Conservation (phyloP, 2,888 invertebrate genomes). For the Chrysolina haemoptera region DNA sequence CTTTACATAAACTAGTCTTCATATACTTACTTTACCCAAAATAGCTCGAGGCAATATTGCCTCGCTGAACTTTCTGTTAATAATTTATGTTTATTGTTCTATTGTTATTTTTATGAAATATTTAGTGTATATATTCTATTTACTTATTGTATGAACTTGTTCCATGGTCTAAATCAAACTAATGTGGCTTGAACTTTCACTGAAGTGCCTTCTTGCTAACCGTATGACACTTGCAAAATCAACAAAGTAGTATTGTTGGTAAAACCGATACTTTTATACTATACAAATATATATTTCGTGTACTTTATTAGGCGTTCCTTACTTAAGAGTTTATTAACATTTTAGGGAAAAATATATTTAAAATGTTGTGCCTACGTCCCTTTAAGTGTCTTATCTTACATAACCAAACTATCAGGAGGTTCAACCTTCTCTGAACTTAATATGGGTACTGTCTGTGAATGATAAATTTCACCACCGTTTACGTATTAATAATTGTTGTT, state of each 20-base stretch:
- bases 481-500: constrained; percentile 45
- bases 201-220: constrained; percentile 24
- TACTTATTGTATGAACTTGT: constrained; percentile 27
- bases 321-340: constrained; percentile 24
- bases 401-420: constrained; percentile 14
- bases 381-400: constrained; percentile 17
- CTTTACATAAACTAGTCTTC: background rate
- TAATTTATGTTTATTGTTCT: constrained; percentile 15
- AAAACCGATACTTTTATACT: constrained; percentile 8
- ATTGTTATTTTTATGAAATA: constrained; percentile 20
- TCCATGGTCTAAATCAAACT: constrained; percentile 35
- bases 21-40: constrained; percentile 15
- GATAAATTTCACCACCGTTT: constrained; percentile 25
- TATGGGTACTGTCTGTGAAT: constrained; percentile 23
- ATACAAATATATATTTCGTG: constrained; percentile 10
- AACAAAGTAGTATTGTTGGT: background rate
- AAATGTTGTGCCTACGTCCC: constrained; percentile 1
- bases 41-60: background rate
- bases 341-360: constrained; percentile 12
- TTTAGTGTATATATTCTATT: constrained; percentile 22
- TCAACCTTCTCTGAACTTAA: constrained; percentile 27
- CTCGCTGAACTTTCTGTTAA: constrained; percentile 13
- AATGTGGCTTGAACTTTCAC: constrained; percentile 35
- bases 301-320: constrained; percentile 27
- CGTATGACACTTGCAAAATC: constrained; percentile 9